phyloP scores from a whole-genome alignment of 2,113 vertebrate species.

The Chaenogobius annularis region DNA sequence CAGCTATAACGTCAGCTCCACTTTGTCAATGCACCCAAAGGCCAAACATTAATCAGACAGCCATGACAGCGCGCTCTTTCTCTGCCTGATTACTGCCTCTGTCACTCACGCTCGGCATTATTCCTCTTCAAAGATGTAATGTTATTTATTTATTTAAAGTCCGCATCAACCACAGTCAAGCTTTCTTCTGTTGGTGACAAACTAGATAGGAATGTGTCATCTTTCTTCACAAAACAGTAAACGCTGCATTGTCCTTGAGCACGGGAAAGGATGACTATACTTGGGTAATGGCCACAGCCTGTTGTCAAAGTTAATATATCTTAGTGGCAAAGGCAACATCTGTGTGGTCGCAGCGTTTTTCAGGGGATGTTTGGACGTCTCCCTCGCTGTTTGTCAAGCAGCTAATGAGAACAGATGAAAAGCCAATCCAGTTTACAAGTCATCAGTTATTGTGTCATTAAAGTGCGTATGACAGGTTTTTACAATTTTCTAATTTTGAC shows the following conservation, averaged over 20 bases:
- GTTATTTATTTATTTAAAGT: conserved; percentile 17
- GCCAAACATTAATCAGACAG: conserved; percentile 57
- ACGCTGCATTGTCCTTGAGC: conserved; percentile 35
- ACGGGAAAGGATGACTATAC: neutral
- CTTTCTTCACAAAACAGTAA: neutral
- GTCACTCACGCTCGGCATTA: conserved; percentile 43
- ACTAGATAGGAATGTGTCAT: neutral
- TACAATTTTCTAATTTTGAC: too few relatives aligned
- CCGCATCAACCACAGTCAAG: conserved; percentile 7
- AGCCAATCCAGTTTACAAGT: conserved; percentile 19
- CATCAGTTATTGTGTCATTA: conserved; percentile 13
- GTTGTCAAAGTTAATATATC: conserved; percentile 44
- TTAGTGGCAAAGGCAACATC: conserved; percentile 46
- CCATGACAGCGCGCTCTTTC: conserved; percentile 57
- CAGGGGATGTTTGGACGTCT: conserved; percentile 27
- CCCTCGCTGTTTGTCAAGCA: conserved; percentile 25
- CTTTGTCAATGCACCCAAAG: conserved; percentile 61
- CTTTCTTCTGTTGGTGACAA: neutral
- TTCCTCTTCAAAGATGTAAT: conserved; percentile 28
- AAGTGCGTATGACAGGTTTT: too few relatives aligned
- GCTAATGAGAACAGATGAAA: conserved; percentile 48
- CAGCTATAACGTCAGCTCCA: conserved; percentile 27
- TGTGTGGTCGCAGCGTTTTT: conserved; percentile 43
- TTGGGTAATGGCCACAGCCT: conserved; percentile 35
- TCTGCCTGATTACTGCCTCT: conserved; percentile 37